A percentile compares a stretch with the other conserved stretches of the same genome.
Conservation (phyloP, 2,888 invertebrate species). For the Acrobasis consociella region DNA sequence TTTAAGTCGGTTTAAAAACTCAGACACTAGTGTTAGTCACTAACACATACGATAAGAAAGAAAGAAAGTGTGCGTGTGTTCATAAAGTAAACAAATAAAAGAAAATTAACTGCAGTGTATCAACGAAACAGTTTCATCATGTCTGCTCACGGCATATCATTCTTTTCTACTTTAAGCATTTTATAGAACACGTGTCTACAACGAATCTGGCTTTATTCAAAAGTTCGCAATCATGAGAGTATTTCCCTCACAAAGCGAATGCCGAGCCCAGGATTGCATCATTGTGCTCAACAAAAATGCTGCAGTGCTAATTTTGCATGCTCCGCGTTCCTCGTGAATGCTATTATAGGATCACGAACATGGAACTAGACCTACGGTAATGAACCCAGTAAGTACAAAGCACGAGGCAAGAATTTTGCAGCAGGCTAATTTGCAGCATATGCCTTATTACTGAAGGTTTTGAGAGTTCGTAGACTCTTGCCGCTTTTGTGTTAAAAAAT, state of each 20-base stretch:
- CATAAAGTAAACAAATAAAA: no score
- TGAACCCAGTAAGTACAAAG: slow-evolving; percentile 37
- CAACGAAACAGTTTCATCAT: no score
- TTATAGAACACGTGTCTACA: slow-evolving; percentile 42
- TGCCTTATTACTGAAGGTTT: not conserved
- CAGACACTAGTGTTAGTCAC: no score
- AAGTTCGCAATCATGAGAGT: slow-evolving; percentile 65
- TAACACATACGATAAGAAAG: no score
- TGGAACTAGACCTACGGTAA: slow-evolving; percentile 46
- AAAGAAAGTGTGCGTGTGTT: no score
- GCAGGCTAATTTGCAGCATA: slow-evolving; percentile 27
- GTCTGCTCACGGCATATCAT: not conserved
- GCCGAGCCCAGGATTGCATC: slow-evolving; percentile 67
- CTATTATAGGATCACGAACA: slow-evolving; percentile 57
- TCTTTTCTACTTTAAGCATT: slow-evolving; percentile 24
- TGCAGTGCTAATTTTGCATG: slow-evolving; percentile 72
- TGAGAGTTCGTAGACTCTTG: no score
- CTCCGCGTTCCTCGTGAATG: slow-evolving; percentile 59
- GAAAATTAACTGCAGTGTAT: no score
- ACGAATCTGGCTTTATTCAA: slow-evolving; percentile 65
- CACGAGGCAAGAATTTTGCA: slow-evolving; percentile 19
- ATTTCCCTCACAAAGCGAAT: slow-evolving; percentile 64
- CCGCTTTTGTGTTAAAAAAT: no score
- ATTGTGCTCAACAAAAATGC: slow-evolving; percentile 75
- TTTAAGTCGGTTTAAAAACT: no score